phyloP scores from a whole-genome alignment of 2,888 invertebrate genomes.

The Melanargia galathea region DNA sequence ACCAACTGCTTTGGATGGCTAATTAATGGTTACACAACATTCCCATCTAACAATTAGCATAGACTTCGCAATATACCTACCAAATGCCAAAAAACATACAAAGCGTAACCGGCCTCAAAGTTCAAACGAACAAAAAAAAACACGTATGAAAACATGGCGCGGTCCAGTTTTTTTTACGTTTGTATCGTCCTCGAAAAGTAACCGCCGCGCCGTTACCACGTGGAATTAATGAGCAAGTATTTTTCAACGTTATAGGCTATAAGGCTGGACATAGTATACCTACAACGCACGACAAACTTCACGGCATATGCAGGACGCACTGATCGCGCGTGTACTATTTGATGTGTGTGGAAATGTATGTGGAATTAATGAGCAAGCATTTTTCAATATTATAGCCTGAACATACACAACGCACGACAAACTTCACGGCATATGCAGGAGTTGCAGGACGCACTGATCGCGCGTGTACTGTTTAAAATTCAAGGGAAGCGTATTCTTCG shows the following conservation, averaged over 20 bases:
- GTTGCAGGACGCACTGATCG: no score
- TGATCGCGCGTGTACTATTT: no score
- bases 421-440: no score
- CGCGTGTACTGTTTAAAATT: no score
- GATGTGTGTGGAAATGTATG: no score
- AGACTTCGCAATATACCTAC: slow-evolving; percentile 12
- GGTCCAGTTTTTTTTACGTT: slow-evolving; percentile 63
- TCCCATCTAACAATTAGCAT: slow-evolving; percentile 2
- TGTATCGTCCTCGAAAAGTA: slow-evolving; percentile 73
- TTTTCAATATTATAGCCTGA: slow-evolving; percentile 41
- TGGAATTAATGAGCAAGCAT: slow-evolving; percentile 58
- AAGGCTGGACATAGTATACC: no score
- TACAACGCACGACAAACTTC: no score
- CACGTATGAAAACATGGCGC: slow-evolving; percentile 60
- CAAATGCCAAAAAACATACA: slow-evolving; percentile 8
- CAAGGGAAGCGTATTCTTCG: no score
- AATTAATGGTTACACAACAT: background rate
- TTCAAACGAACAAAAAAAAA: slow-evolving; percentile 26
- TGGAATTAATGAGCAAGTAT: slow-evolving; percentile 58
- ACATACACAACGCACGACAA: background rate
- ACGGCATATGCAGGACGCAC: no score
- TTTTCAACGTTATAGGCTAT: slow-evolving; percentile 42
- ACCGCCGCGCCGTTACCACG: slow-evolving; percentile 68
- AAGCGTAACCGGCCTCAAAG: slow-evolving; percentile 28
- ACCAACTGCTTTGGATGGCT: no score